Evolutionary conservation across 2,888 invertebrate genomes (phyloP).

Genomic region (Tetranychus truncatus): DNA sequence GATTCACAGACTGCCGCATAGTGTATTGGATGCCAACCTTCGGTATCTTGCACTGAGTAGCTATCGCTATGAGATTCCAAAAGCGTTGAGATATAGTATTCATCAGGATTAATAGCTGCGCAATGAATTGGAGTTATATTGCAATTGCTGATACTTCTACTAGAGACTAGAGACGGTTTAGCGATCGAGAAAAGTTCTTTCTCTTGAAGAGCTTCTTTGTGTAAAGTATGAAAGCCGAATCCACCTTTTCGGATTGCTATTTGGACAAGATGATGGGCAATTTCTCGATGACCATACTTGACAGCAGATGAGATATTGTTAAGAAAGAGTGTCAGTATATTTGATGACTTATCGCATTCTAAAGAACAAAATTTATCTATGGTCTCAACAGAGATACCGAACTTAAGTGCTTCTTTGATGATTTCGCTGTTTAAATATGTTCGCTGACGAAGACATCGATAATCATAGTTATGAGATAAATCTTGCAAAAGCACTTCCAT

Average conservation of each 20-base stretch:
- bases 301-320: slow-evolving; percentile 31
- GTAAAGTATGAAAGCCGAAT: slow-evolving; percentile 34
- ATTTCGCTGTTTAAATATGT: slow-evolving; percentile 6
- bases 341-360: background rate
- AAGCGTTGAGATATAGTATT: slow-evolving; percentile 34
- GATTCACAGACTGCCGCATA: slow-evolving; percentile 39
- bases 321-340: background rate
- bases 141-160: slow-evolving; percentile 7
- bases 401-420: slow-evolving; percentile 20
- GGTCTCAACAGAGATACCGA: slow-evolving; percentile 23
- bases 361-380: slow-evolving; percentile 11
- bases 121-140: slow-evolving; percentile 39
- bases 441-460: background rate
- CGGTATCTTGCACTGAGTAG: slow-evolving; percentile 34
- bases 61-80: slow-evolving; percentile 34
- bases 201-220: slow-evolving; percentile 29
- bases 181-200: background rate
- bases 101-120: slow-evolving; percentile 39
- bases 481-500: background rate
- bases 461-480: background rate
- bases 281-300: slow-evolving; percentile 33
- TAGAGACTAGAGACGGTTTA: slow-evolving; percentile 14
- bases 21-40: slow-evolving; percentile 36
- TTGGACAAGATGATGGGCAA: slow-evolving; percentile 34
- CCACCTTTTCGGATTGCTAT: slow-evolving; percentile 31